These are phyloP conservation scores for Platichthys stellatus DNA, from an alignment of 2,113 vertebrate species.

Conservation along the genomic window DNA sequence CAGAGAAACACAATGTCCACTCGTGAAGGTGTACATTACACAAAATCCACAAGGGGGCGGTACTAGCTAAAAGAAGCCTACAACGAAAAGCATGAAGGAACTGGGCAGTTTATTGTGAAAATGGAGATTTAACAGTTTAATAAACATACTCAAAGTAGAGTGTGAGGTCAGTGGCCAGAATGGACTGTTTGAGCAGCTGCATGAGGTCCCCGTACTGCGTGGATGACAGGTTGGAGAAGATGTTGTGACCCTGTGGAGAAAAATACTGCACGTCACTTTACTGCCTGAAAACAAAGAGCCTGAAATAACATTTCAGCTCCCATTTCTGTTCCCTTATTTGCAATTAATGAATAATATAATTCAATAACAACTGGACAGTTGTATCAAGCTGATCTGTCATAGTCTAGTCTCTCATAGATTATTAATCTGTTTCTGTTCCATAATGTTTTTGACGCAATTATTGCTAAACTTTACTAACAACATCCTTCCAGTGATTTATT, in stretches of 20 bases:
- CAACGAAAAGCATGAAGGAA: background rate
- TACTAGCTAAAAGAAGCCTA: constrained; percentile 52
- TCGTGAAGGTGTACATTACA: constrained; percentile 29
- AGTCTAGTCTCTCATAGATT: no score
- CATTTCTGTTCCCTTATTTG: no score
- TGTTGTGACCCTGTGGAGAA: constrained; percentile 93
- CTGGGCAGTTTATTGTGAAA: constrained; percentile 14
- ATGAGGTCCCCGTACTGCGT: constrained; percentile 97
- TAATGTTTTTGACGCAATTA: no score
- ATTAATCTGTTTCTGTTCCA: no score
- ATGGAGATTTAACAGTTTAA: constrained; percentile 24
- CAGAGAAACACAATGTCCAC: constrained; percentile 32
- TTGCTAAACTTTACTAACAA: no score
- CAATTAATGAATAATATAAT: no score
- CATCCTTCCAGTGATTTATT: no score
- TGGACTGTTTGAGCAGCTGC: constrained; percentile 99
- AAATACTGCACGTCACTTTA: constrained; percentile 7
- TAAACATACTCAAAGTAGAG: constrained; percentile 97
- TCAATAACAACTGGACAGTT: no score
- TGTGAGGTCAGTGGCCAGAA: constrained; percentile 97
- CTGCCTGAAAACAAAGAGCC: no score
- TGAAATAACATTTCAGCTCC: no score
- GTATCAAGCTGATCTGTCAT: no score
- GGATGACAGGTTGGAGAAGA: constrained; percentile 98
- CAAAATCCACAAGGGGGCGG: constrained; percentile 73